Evolutionary conservation across 2,113 vertebrate genomes (phyloP).

Genomic region (Hyaena hyaena): DNA sequence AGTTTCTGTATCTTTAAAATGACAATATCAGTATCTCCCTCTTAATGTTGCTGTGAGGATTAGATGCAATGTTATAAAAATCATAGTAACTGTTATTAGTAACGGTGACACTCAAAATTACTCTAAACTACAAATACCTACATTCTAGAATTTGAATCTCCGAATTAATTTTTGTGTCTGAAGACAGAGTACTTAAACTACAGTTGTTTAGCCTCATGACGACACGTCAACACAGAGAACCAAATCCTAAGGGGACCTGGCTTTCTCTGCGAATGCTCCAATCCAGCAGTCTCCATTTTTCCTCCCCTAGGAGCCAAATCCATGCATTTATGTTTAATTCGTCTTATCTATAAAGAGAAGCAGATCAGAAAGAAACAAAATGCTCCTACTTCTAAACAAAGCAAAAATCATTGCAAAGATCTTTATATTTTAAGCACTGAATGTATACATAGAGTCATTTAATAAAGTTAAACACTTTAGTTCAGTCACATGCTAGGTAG

Average conservation of each 20-base stretch:
- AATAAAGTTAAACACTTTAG: background rate
- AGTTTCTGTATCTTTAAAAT: background rate
- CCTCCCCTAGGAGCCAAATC: background rate
- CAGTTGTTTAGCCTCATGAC: background rate
- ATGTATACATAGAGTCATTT: background rate
- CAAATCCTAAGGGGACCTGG: background rate
- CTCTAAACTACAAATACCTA: background rate
- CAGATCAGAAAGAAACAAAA: background rate
- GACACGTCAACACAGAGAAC: background rate
- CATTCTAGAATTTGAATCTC: background rate
- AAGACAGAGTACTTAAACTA: background rate
- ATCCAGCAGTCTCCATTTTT: background rate
- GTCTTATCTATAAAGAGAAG: constrained; percentile 22
- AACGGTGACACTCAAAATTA: background rate
- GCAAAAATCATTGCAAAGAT: background rate
- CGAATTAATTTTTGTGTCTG: background rate
- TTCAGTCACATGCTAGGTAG: background rate
- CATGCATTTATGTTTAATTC: constrained; percentile 7
- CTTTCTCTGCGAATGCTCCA: background rate
- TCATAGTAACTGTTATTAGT: background rate
- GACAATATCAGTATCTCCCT: background rate
- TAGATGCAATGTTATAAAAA: constrained; percentile 8
- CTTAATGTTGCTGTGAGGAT: background rate
- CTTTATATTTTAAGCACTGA: background rate
- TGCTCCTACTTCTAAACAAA: constrained; percentile 23